Conservation (phyloP, 2,797 vertebrate species). For the Orientallactaga sibirica region DNA sequence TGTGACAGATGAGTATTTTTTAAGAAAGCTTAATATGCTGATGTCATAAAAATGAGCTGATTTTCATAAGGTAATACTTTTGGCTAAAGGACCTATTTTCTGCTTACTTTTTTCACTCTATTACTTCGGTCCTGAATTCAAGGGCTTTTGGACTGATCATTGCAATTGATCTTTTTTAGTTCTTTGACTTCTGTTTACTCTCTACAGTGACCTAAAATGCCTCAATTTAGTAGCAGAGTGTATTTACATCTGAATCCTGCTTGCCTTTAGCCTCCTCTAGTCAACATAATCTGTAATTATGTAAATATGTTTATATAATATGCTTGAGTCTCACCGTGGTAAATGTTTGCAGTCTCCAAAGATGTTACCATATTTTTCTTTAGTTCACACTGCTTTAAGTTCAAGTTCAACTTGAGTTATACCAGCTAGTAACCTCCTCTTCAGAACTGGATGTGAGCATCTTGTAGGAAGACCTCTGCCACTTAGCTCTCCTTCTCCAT, state of each 20-base stretch:
- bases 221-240: background rate
- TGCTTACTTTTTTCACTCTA: background rate
- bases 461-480: background rate
- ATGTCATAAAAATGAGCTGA: conserved; percentile 16
- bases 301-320: background rate
- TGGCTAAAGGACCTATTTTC: background rate
- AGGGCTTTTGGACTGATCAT: background rate
- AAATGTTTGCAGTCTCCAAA: background rate
- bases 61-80: background rate
- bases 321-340: background rate
- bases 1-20: conserved; percentile 28
- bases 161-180: background rate
- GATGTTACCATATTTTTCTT: background rate
- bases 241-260: background rate
- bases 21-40: background rate
- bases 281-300: background rate
- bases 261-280: background rate
- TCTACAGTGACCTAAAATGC: background rate
- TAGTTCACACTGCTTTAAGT: background rate
- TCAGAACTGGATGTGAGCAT: background rate
- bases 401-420: background rate
- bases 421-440: background rate
- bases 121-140: background rate
- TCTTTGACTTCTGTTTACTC: background rate
- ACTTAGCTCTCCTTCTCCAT: background rate